These are phyloP conservation scores for Echinops telfairi DNA, from an alignment of 2,113 vertebrate species.

Conservation along the genomic window DNA sequence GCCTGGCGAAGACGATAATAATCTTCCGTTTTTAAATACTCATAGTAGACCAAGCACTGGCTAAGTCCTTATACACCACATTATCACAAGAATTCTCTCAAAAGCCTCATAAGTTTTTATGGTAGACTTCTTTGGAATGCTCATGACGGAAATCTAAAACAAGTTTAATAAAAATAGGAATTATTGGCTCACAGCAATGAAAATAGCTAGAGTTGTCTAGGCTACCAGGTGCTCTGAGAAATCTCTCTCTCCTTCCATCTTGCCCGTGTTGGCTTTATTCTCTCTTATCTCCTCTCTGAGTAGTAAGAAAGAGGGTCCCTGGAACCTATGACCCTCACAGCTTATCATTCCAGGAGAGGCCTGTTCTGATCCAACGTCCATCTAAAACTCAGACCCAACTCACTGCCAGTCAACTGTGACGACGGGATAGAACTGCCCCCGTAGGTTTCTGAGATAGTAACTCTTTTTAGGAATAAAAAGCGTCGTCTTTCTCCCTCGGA, in stretches of 20 bases:
- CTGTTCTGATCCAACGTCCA: not conserved
- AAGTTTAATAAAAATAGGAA: slow-evolving; percentile 29
- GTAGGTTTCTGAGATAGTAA: too few relatives aligned
- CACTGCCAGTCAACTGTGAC: too few relatives aligned
- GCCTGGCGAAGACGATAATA: not conserved
- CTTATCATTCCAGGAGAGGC: not conserved
- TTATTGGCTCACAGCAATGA: not conserved
- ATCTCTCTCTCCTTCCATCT: not conserved
- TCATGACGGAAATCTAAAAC: slow-evolving; percentile 41
- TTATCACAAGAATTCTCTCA: slow-evolving; percentile 28
- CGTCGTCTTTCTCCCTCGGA: too few relatives aligned
- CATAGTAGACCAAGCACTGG: not conserved
- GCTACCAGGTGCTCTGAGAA: not conserved
- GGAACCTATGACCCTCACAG: not conserved
- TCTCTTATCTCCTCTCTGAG: slow-evolving; percentile 3
- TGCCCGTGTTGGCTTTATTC: not conserved
- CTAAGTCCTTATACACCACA: not conserved
- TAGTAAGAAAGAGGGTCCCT: not conserved
- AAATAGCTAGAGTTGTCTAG: not conserved
- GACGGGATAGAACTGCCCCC: too few relatives aligned
- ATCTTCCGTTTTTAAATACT: slow-evolving; percentile 14
- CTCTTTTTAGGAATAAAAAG: too few relatives aligned
- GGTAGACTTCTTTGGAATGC: not conserved
- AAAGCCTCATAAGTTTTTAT: not conserved
- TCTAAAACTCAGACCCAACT: too few relatives aligned